phyloP scores from a whole-genome alignment of 2,888 invertebrate species.

The Pimpla rufipes region DNA sequence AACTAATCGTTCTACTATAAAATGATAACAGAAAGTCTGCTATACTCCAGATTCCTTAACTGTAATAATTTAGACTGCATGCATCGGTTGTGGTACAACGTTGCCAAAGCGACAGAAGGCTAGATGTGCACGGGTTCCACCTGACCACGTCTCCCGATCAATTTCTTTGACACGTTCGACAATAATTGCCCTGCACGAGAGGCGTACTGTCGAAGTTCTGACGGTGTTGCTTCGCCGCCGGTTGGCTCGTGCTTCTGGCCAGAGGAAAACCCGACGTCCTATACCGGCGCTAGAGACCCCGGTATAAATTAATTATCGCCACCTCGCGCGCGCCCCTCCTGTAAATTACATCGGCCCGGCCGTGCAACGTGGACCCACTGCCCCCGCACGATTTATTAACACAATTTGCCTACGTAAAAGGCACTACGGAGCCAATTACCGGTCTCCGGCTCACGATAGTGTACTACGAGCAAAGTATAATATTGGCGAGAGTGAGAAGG shows the following conservation, averaged over 20 bases:
- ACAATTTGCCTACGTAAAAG: slow-evolving; percentile 79
- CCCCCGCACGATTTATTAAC: slow-evolving; percentile 78
- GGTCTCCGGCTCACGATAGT: slow-evolving; percentile 68
- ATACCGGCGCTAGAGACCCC: slow-evolving; percentile 44
- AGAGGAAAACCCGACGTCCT: slow-evolving; percentile 56
- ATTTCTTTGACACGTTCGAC: slow-evolving; percentile 71
- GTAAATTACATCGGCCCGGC: slow-evolving; percentile 70
- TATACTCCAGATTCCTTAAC: no score
- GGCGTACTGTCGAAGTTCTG: slow-evolving; percentile 26
- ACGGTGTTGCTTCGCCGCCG: slow-evolving; percentile 38
- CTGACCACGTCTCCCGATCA: slow-evolving; percentile 64
- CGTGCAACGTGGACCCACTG: slow-evolving; percentile 52
- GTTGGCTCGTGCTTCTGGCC: slow-evolving; percentile 50
- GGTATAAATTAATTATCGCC: slow-evolving; percentile 78
- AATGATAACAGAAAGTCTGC: no score
- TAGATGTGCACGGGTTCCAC: slow-evolving; percentile 32
- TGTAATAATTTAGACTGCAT: neutral
- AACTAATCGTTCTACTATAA: no score
- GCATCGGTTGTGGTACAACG: neutral
- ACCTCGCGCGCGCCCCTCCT: slow-evolving; percentile 66
- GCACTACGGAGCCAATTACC: slow-evolving; percentile 78
- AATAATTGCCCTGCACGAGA: slow-evolving; percentile 70
- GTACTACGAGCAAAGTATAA: slow-evolving; percentile 42
- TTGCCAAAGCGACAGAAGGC: neutral
- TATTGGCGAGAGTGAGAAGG: slow-evolving; percentile 31